These are phyloP conservation scores for Haemorhous mexicanus DNA, from an alignment of 2,113 vertebrate species.

Conservation along the genomic window DNA sequence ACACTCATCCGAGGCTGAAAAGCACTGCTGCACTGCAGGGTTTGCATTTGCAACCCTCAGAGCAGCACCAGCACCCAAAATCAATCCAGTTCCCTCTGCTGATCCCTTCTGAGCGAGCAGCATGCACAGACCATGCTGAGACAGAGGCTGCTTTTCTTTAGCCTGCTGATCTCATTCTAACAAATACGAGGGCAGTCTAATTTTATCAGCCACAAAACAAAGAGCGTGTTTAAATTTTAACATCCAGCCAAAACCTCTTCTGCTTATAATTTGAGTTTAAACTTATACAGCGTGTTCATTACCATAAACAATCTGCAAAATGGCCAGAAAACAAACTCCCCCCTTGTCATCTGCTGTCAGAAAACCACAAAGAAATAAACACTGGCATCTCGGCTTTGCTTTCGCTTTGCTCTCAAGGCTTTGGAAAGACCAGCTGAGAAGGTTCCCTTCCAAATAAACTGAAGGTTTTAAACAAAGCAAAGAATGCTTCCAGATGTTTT, in stretches of 20 bases:
- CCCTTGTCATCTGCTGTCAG: background rate
- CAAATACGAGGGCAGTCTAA: background rate
- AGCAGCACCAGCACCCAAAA: background rate
- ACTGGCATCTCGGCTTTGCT: background rate
- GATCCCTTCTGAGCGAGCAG: background rate
- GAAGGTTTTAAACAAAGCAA: background rate
- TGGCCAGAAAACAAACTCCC: background rate
- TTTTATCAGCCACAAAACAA: background rate
- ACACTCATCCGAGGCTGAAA: fast-evolving
- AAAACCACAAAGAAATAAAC: background rate
- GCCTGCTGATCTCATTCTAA: background rate
- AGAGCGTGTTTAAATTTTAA: background rate
- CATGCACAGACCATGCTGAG: background rate
- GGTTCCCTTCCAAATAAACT: background rate
- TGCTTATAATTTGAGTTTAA: background rate
- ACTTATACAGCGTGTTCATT: background rate
- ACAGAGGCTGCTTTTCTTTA: background rate
- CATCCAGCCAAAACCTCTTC: background rate
- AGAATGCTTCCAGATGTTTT: background rate
- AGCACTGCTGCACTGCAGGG: background rate
- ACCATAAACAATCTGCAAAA: background rate
- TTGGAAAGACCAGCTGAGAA: background rate
- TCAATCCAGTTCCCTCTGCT: background rate
- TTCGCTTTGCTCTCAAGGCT: background rate
- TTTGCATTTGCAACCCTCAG: background rate